Base-by-base conservation (phyloP, 1,140 invertebrate species). In the Cydia amplana region DNA sequence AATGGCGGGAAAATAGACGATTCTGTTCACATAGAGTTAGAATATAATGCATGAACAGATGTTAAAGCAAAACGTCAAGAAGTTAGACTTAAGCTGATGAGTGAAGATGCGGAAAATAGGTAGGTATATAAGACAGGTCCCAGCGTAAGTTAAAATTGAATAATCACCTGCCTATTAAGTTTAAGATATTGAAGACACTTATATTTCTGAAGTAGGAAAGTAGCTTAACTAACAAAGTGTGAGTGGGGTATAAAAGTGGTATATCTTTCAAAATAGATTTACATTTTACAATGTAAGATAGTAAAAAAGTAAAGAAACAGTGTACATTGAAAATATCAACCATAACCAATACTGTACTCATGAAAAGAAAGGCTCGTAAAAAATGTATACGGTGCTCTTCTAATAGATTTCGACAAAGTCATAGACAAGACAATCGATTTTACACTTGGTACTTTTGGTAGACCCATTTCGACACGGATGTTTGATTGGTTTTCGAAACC, bases 1-100 rank as follows among this genome's bases (percentile, higher is more conserved):
- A 55, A 75, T 46, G 74, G 70, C 23, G 18, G 36, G 25, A 36
- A 74, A 55, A 51, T 20, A 7, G 60, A 78, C 77, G 63, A 25
- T 67, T 32, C 64, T 67, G 65, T 70, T 70, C 32, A 40, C 32
- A 23, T 10, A 40, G 32, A 70, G 25, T 67, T 32, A 28, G 28
- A 28, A 36, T 67, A 67, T 40, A n/a, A 65, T 32, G 28, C 25
- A 10, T 65, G 60, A 51, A 18, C 49, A n/a, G 49, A 51, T 51
- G 49, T 60, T 23, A 60, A 23, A 60, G 55, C 55, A 60, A 60
- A 60, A 23, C 7, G 55, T 23, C 20, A 23, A 51, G 49, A 51
- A 51, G 49, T 6, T 18, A 12, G 23, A 60, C n/a, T 60, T n/a
- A 60, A 60, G 55, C 55, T 23, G 55, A 60, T 60, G 55, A 12